Evolutionary conservation across 2,113 vertebrate species (phyloP).

Genomic region (Halcyon malimbica): DNA sequence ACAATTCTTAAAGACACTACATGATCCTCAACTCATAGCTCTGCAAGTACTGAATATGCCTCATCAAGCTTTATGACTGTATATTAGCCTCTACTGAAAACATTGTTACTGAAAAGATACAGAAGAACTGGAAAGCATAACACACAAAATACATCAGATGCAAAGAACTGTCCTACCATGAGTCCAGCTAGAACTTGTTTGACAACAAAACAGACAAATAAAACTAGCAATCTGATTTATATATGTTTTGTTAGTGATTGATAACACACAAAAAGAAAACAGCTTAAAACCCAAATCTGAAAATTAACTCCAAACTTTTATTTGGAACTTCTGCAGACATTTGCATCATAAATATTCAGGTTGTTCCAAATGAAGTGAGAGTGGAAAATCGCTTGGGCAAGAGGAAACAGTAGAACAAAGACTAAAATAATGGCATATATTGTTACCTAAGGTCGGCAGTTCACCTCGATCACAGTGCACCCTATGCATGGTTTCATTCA

Average conservation of each 20-base stretch:
- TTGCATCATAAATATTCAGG: neutral
- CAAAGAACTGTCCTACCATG: neutral
- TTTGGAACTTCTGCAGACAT: neutral
- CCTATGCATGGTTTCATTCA: neutral
- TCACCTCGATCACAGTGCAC: neutral
- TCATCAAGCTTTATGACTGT: neutral
- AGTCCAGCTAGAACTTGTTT: neutral
- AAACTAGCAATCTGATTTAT: neutral
- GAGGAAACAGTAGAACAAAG: neutral
- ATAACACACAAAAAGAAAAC: neutral
- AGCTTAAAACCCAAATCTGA: neutral
- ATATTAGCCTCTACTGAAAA: neutral
- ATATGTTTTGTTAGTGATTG: neutral
- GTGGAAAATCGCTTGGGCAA: neutral
- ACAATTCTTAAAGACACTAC: neutral
- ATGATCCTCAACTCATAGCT: neutral
- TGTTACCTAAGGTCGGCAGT: neutral
- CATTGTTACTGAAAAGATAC: neutral
- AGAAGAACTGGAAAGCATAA: neutral
- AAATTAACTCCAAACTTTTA: neutral
- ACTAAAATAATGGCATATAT: neutral
- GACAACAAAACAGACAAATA: neutral
- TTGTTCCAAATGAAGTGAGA: neutral
- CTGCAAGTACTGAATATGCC: neutral
- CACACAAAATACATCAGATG: neutral